Evolutionary conservation across 2,113 vertebrate species (phyloP).

Genomic region (Podarcis raffonei): DNA sequence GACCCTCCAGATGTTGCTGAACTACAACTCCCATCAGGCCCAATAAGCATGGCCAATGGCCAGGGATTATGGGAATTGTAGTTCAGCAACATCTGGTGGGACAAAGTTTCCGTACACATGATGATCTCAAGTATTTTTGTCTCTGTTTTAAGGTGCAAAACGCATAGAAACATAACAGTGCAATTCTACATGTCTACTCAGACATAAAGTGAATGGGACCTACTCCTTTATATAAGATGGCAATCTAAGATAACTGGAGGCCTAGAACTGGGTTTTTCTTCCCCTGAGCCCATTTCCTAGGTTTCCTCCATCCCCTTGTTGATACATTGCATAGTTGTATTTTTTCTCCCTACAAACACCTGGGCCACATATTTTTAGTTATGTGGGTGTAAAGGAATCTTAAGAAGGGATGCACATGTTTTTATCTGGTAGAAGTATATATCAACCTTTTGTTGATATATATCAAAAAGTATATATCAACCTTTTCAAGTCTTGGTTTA

Average conservation of each 20-base stretch:
- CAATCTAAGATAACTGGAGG: not conserved
- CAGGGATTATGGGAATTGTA: no score
- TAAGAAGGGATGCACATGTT: not conserved
- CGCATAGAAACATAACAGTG: slow-evolving; percentile 38
- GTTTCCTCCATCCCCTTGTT: not conserved
- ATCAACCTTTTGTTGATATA: slow-evolving; percentile 2
- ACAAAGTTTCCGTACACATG: no score
- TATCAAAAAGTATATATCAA: no score
- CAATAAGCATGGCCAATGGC: no score
- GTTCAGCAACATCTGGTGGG: no score
- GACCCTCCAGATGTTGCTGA: no score
- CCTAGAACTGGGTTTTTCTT: not conserved
- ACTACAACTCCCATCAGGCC: no score
- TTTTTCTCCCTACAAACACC: slow-evolving; percentile 12
- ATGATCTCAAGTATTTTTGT: slow-evolving; percentile 32
- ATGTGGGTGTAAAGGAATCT: not conserved
- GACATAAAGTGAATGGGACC: no score
- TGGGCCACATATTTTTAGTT: not conserved
- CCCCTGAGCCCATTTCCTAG: not conserved
- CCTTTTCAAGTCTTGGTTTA: slow-evolving; percentile 6
- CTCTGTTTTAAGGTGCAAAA: slow-evolving; percentile 62
- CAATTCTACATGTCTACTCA: not conserved
- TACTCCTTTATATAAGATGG: no score
- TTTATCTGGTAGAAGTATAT: not conserved
- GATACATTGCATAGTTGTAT: not conserved